These are phyloP conservation scores for Drosophila saltans DNA, from an alignment of 1,140 invertebrate species.

Conservation along the genomic window DNA sequence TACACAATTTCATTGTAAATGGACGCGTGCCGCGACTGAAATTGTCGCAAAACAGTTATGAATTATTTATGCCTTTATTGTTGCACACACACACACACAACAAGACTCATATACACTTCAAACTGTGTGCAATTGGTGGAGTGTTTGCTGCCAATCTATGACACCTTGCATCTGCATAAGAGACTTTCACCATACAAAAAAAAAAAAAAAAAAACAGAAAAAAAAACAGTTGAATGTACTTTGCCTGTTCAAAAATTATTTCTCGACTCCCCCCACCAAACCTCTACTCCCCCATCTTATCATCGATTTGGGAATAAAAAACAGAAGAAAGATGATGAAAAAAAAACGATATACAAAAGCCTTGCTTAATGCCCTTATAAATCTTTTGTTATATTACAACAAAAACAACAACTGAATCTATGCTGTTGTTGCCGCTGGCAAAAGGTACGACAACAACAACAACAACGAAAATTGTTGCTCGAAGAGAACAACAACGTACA, in stretches of 20 bases:
- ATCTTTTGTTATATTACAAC: constrained; percentile 80
- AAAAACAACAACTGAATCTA: constrained; percentile 56
- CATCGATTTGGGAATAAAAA: constrained; percentile 23
- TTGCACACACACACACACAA: constrained; percentile 13
- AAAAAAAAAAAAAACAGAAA: neutral
- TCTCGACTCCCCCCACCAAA: neutral
- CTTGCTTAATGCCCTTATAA: constrained; percentile 79
- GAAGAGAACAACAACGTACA: constrained; percentile 30
- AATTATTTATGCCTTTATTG: constrained; percentile 67
- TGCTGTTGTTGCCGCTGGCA: constrained; percentile 54
- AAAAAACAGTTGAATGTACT: constrained; percentile 45
- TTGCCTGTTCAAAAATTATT: constrained; percentile 5
- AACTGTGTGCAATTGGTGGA: constrained; percentile 13
- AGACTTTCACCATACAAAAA: constrained; percentile 37
- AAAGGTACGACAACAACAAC: constrained; percentile 54
- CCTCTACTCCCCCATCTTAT: constrained; percentile 32
- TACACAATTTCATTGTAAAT: constrained; percentile 81
- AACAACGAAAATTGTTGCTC: constrained; percentile 36
- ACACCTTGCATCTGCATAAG: constrained; percentile 69
- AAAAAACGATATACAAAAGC: constrained; percentile 42
- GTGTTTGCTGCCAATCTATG: constrained; percentile 45
- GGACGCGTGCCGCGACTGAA: constrained; percentile 76
- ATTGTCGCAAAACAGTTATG: constrained; percentile 82
- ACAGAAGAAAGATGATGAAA: constrained; percentile 40
- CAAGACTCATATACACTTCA: neutral